Percentiles rank a stretch among this genome's conserved stretches.
Conservation (phyloP, 2,797 vertebrate species). For the Pseudopleuronectes americanus region DNA sequence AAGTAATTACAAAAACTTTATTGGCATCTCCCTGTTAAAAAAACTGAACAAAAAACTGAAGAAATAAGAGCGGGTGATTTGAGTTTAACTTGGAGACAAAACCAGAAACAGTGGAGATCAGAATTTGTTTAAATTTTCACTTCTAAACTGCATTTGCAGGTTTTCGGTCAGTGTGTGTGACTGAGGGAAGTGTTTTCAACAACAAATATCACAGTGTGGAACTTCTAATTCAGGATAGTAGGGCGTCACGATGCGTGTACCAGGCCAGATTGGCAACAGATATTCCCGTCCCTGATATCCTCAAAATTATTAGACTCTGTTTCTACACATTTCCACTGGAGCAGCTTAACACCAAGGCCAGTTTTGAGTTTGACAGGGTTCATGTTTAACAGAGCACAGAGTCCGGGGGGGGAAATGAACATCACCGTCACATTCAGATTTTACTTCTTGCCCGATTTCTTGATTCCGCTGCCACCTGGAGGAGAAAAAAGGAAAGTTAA, state of each 20-base stretch:
- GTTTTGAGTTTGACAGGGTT: conserved; percentile 6
- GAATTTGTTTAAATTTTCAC: neutral
- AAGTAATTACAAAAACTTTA: conserved; percentile 76
- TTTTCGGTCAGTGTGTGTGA: conserved; percentile 1
- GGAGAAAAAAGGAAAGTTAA: conserved; percentile 15
- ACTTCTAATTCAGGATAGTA: neutral
- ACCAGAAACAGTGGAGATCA: neutral
- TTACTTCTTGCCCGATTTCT: conserved; percentile 98
- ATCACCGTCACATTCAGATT: neutral
- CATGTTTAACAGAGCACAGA: conserved; percentile 6
- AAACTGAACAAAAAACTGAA: conserved; percentile 39
- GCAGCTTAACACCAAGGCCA: neutral
- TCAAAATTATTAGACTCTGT: conserved; percentile 5
- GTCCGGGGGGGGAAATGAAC: conserved; percentile 10
- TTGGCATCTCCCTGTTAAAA: conserved; percentile 53
- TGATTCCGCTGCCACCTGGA: conserved; percentile 91
- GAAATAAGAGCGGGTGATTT: conserved; percentile 5
- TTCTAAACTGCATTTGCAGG: conserved; percentile 1
- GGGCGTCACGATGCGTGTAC: neutral
- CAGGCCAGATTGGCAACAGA: neutral
- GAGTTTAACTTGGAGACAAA: conserved; percentile 21
- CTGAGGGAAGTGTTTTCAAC: neutral
- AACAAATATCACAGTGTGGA: conserved; percentile 15
- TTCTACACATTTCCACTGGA: conserved; percentile 3
- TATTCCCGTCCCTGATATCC: neutral